A percentile compares a stretch with the other conserved stretches of the same genome.
Conservation (phyloP, 2,888 invertebrate species). For the Synergus itoensis region DNA sequence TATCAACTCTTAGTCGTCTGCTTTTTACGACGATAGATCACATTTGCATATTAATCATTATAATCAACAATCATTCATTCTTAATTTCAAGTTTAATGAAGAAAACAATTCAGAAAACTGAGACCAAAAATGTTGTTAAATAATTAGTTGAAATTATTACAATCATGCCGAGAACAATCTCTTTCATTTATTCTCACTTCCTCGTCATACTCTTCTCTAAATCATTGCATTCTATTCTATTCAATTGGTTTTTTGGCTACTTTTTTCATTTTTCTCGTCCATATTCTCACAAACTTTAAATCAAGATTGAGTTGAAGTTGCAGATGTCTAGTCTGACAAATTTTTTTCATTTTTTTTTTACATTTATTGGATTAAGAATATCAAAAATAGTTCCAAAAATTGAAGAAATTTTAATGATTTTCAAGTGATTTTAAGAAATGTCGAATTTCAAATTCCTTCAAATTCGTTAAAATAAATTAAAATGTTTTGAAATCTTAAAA, state of each 20-base stretch:
- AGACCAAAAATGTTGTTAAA: background rate
- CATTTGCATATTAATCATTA: slow-evolving; percentile 10
- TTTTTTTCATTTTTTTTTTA: too few relatives aligned
- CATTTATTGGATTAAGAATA: too few relatives aligned
- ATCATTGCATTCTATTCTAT: background rate
- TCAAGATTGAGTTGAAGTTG: background rate
- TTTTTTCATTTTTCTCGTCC: background rate
- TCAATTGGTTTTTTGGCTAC: background rate
- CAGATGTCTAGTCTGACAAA: too few relatives aligned
- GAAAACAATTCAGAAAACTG: background rate
- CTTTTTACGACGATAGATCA: slow-evolving; percentile 32
- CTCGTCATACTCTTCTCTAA: background rate
- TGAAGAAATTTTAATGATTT: too few relatives aligned
- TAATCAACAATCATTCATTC: slow-evolving; percentile 12
- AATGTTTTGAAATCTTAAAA: too few relatives aligned
- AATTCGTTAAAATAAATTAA: too few relatives aligned
- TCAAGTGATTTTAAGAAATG: too few relatives aligned
- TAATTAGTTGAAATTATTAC: slow-evolving; percentile 7
- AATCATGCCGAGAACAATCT: slow-evolving; percentile 10
- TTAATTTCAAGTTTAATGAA: background rate
- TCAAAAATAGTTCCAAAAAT: too few relatives aligned
- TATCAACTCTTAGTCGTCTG: slow-evolving; percentile 15
- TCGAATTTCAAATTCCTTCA: too few relatives aligned
- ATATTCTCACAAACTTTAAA: background rate
- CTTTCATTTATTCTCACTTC: background rate